A percentile compares a stretch with the other conserved stretches of the same genome.
Evolutionary conservation across 2,888 invertebrate genomes (phyloP).

Genomic region (Lasioglossum vierecki): DNA sequence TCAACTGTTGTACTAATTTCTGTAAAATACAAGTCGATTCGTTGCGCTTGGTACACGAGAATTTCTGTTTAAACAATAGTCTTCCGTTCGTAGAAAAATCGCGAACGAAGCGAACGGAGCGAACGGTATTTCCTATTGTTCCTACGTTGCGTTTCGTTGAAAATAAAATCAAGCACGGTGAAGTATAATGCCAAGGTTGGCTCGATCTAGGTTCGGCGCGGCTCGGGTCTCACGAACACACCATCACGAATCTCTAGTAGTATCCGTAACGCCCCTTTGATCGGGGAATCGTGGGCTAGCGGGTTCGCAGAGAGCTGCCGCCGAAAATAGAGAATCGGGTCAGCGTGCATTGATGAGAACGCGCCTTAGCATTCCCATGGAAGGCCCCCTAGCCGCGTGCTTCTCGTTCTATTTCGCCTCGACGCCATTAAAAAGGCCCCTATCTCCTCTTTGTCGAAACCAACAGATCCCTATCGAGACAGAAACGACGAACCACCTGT

Average conservation of each 20-base stretch:
- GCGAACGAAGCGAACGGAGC: background rate
- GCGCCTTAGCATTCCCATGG: constrained; percentile 56
- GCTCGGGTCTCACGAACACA: constrained; percentile 36
- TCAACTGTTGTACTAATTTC: background rate
- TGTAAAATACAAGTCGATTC: background rate
- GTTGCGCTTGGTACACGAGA: background rate
- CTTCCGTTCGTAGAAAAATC: background rate
- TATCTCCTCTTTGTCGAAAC: constrained; percentile 40
- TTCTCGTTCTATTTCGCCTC: constrained; percentile 32
- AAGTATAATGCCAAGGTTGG: constrained; percentile 43
- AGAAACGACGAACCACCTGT: constrained; percentile 42
- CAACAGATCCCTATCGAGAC: constrained; percentile 49
- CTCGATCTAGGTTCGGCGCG: constrained; percentile 18
- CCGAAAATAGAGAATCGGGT: constrained; percentile 69
- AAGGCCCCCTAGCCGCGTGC: constrained; percentile 21
- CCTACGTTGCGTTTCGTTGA: background rate
- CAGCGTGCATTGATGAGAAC: constrained; percentile 50
- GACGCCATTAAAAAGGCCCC: constrained; percentile 44
- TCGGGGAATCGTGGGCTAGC: constrained; percentile 68
- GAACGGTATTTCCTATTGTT: background rate
- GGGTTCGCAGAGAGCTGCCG: constrained; percentile 56
- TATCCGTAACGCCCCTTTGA: constrained; percentile 62
- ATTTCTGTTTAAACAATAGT: background rate
- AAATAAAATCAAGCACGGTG: constrained; percentile 29
- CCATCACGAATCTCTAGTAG: constrained; percentile 27